Evolutionary conservation across 2,888 invertebrate genomes (phyloP).

Genomic region (Amiota communis): DNA sequence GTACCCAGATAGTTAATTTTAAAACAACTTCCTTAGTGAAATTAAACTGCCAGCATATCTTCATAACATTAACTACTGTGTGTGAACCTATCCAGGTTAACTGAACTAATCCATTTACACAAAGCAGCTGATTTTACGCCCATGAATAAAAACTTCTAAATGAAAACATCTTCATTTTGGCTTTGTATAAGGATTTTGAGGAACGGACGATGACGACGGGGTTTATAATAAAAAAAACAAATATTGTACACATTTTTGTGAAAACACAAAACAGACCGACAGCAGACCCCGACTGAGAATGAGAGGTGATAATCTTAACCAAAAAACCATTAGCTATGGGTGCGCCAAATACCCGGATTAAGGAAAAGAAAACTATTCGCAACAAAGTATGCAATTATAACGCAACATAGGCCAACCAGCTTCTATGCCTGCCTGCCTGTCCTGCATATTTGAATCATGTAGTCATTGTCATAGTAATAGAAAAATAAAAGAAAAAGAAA

Average conservation of each 20-base stretch:
- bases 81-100: background rate
- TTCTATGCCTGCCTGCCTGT: background rate
- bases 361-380: conserved; percentile 22
- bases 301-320: conserved; percentile 58
- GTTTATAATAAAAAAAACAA: conserved; percentile 19
- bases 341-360: conserved; percentile 37
- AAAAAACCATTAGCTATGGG: conserved; percentile 49
- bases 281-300: background rate
- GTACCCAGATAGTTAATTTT: too few species aligned
- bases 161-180: conserved; percentile 23
- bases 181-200: background rate
- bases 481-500: conserved; percentile 1
- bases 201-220: too few species aligned
- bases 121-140: background rate
- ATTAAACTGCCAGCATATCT: too few species aligned
- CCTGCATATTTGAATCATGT: background rate
- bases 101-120: background rate
- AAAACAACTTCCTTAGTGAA: too few species aligned
- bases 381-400: conserved; percentile 28
- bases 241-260: background rate
- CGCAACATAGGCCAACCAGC: background rate
- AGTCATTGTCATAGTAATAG: background rate
- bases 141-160: conserved; percentile 10
- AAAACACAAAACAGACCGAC: background rate
- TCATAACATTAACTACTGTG: background rate